Evolutionary conservation across 2,113 vertebrate genomes (phyloP), one percentile per base, ranked within the genome.

Genomic region (Pseudorectes ferrugineus): DNA sequence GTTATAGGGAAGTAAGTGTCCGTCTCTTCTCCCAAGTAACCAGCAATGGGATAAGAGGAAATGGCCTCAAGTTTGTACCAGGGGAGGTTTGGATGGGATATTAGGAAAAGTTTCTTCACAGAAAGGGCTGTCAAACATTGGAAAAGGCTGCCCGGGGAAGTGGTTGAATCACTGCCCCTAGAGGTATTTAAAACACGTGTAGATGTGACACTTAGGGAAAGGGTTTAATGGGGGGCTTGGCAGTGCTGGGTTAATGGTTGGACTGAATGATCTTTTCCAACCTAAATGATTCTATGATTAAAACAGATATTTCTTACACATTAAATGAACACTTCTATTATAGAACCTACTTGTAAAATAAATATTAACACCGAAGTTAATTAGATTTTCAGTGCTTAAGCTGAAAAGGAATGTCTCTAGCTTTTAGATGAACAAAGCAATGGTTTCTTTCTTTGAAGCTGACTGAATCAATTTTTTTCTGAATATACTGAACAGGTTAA

Each of bases 401-500:
- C 20, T 66, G 22, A 71, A 80, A 45, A 88, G 5, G 11, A 66
- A 18, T 26, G 15, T 62, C 29, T 76, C 33, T 49, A 68, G 20
- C 6, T 72, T 89, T 89, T 58, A 91, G 31, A 42, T 77, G 16
- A 92, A 55, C 38, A 71, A 63, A 57, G 11, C 3, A 63, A 79
- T 52, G 5, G 8, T 57, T 59, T 54, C 52, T 87, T 84, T 61
- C 54, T 61, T 77, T 28, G 38, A 85, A 62, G 35, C 5, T 75
- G 26, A 31, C 14, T 1, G 1, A 93, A 76, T 85, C 2, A 16
- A 6, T 35, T n/a, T 46, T 72, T 91, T 54, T 55, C 74, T 91
- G 45, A 80, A 66, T 65, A 45, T 52, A 52, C 55, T 5, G n/a
- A 95, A 77, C 33, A 42, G 33, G 66, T 95, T 96, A 93, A 95